These are phyloP conservation scores for Rhynchomys soricoides DNA, from an alignment of 2,113 vertebrate species.

Conservation along the genomic window DNA sequence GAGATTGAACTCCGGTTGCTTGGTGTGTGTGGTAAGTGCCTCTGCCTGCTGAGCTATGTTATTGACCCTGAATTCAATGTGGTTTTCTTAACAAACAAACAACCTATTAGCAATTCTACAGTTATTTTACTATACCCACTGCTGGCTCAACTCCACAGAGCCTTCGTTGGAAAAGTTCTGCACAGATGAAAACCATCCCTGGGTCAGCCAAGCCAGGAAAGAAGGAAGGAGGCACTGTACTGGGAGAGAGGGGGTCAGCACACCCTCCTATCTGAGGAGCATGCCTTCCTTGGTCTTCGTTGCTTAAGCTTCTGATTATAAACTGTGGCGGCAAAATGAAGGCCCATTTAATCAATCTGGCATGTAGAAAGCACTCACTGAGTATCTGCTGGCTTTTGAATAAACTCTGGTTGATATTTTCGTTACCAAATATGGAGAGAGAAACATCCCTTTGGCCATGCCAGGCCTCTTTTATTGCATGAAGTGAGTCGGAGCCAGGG, in stretches of 20 bases:
- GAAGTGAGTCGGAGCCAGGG: background rate
- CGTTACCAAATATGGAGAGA: conserved; percentile 48
- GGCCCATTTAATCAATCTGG: conserved; percentile 23
- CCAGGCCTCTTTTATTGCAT: conserved; percentile 49
- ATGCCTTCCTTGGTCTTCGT: background rate
- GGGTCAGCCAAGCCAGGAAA: background rate
- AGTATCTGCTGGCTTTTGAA: conserved; percentile 56
- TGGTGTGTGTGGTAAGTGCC: background rate
- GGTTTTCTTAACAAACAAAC: background rate
- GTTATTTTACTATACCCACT: background rate
- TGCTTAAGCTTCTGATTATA: conserved; percentile 14
- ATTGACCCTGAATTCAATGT: background rate
- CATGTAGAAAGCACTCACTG: background rate
- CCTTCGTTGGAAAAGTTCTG: background rate
- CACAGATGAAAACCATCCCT: background rate
- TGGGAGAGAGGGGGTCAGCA: background rate
- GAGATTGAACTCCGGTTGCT: background rate
- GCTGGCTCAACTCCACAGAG: background rate
- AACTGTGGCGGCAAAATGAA: background rate
- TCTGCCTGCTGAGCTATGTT: background rate
- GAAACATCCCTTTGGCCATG: background rate
- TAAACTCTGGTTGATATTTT: conserved; percentile 60
- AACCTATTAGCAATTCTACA: background rate
- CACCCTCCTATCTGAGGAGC: background rate
- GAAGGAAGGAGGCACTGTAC: background rate